Evolutionary conservation across 2,797 vertebrate species (phyloP).

Genomic region (Chaetophractus vellerosus): DNA sequence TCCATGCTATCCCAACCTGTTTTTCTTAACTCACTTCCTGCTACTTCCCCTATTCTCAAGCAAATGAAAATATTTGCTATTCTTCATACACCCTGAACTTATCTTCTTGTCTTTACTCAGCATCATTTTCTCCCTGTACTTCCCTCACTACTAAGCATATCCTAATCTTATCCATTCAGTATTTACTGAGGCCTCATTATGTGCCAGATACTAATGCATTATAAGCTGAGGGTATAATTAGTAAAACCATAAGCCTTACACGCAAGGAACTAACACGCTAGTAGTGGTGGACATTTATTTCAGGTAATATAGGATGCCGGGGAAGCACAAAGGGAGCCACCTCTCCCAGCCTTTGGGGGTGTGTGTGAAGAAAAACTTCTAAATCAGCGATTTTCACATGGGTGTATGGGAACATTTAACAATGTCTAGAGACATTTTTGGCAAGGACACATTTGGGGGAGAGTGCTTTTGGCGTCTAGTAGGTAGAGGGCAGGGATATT

Average conservation of each 20-base stretch:
- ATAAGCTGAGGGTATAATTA: neutral
- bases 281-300: neutral
- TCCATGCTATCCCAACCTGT: neutral
- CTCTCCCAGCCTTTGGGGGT: neutral
- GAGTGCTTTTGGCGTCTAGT: neutral
- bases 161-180: neutral
- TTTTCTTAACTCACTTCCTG: neutral
- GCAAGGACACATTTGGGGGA: neutral
- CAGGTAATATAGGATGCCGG: neutral
- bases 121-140: neutral
- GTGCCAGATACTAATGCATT: neutral
- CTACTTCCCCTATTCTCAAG: conserved; percentile 11
- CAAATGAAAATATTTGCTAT: conserved; percentile 34
- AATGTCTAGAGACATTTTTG: too few species aligned
- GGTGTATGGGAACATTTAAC: neutral
- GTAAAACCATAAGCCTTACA: neutral
- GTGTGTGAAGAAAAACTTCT: neutral
- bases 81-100: neutral
- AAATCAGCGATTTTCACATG: neutral
- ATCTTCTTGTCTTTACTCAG: neutral
- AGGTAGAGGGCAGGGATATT: neutral
- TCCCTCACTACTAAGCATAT: neutral
- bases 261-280: neutral
- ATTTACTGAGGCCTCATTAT: neutral
- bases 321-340: neutral